A percentile compares a stretch with the other conserved stretches of the same genome.
These are phyloP conservation scores for Dipus sagitta DNA, from an alignment of 2,797 vertebrate species.

Conservation along the genomic window DNA sequence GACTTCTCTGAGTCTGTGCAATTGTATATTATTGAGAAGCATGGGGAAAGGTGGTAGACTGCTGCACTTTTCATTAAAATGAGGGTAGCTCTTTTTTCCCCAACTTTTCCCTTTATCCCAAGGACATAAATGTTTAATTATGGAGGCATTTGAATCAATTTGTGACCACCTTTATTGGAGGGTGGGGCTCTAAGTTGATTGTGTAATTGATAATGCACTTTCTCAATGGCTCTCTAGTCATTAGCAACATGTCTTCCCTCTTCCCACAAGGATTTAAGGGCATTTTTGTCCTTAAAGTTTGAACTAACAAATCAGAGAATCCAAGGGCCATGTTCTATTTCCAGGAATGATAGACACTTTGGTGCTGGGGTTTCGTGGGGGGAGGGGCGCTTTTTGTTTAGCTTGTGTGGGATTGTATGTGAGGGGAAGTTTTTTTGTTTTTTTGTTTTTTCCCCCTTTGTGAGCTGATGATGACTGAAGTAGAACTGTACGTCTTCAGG, in stretches of 20 bases:
- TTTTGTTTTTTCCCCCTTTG: constrained; percentile 84
- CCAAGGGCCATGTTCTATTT: constrained; percentile 80
- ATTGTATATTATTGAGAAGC: constrained; percentile 83
- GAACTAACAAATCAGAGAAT: constrained; percentile 78
- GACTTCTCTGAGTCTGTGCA: constrained; percentile 90
- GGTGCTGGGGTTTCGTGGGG: constrained; percentile 77
- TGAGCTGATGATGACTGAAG: constrained; percentile 86
- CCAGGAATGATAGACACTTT: constrained; percentile 81
- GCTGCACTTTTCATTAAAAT: constrained; percentile 87
- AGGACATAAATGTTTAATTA: constrained; percentile 84
- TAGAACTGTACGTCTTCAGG: constrained; percentile 84
- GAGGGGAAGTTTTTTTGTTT: constrained; percentile 57
- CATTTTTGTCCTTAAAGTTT: constrained; percentile 83
- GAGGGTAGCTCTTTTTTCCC: constrained; percentile 81
- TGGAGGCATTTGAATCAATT: constrained; percentile 82
- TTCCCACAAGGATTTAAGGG: constrained; percentile 85
- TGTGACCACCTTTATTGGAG: constrained; percentile 76
- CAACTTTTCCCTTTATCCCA: constrained; percentile 80
- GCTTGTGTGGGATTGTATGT: constrained; percentile 60
- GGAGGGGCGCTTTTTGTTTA: constrained; percentile 69
- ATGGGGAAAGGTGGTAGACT: constrained; percentile 83
- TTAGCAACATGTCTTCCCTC: constrained; percentile 88
- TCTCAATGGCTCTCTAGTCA: constrained; percentile 85
- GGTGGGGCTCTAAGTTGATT: constrained; percentile 80
- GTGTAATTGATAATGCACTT: constrained; percentile 87